phyloP scores from a whole-genome alignment of 2,888 invertebrate species.

The Caenorhabditis drosophilae region DNA sequence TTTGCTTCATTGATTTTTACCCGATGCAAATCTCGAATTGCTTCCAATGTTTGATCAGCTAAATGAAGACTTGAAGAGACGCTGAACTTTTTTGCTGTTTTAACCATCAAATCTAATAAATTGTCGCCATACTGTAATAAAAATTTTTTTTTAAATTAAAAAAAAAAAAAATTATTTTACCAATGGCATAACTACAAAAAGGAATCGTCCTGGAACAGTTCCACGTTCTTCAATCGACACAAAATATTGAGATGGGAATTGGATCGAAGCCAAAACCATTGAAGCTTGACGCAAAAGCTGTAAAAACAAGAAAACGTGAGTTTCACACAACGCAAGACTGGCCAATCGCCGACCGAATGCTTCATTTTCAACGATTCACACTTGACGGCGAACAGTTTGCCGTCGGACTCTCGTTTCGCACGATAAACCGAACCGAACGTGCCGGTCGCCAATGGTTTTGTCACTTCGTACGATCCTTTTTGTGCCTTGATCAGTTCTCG shows the following conservation, averaged over 20 bases:
- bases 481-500: conserved; percentile 33
- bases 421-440: conserved; percentile 38
- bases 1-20: not conserved
- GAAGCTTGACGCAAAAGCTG: conserved; percentile 39
- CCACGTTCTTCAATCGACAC: conserved; percentile 29
- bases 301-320: not conserved
- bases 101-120: conserved; percentile 23
- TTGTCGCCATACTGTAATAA: conserved; percentile 34
- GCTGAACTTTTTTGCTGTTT: conserved; percentile 18
- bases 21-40: conserved; percentile 37
- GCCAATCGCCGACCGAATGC: conserved; percentile 16
- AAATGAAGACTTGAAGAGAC: conserved; percentile 22
- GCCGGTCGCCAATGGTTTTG: conserved; percentile 34
- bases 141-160: not conserved
- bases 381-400: conserved; percentile 30
- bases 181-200: conserved; percentile 37
- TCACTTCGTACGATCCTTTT: conserved; percentile 34
- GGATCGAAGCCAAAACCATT: conserved; percentile 24
- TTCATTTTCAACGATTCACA: conserved; percentile 40
- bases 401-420: conserved; percentile 26
- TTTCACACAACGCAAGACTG: no score
- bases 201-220: conserved; percentile 27
- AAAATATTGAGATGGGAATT: conserved; percentile 27
- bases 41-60: conserved; percentile 31
- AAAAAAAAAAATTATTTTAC: no score